Base-by-base conservation (phyloP, 2,113 vertebrate species). In the Phyllostomus hastatus region DNA sequence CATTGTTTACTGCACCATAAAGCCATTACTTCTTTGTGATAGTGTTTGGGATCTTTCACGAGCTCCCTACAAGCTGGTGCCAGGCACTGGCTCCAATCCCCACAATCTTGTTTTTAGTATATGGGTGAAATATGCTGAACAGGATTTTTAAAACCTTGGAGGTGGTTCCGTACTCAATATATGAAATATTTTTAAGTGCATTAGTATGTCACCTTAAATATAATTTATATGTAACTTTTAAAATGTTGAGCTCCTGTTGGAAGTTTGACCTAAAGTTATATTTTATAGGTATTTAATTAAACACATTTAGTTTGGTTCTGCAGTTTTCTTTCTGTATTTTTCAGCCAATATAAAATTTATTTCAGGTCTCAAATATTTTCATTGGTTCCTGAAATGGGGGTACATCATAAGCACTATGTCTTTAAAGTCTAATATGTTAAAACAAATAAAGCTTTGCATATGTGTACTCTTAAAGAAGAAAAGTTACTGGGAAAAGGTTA, bases 201-300 rank as follows among this genome's bases (percentile, higher is more conserved):
- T 28, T 76, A 12, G 48, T 57, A 19, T 57, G 10, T 4, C 24
- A 33, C 33, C 57, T 88, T 94, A 61, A 91, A 88, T 43, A 59
- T 14, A 79, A 84, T 50, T 91, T 35, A 67, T 35, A 72, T 59
- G 9, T 64, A 91, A 88, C 14, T 80, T 94, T 88, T 79, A 38
- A 88, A 84, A 19, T n/a, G 12, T 78, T 61, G 52, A 94, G 20
- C 78, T 83, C 85, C 24, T 73, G 7, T 57, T 80, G 17, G 22
- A 66, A 84, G 24, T 69, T 52, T 88, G 69, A 78, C 50, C 57
- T 73, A 93, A 59, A 66, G 28, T 41, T 72, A 83, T 46, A 61
- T 90, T 93, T 96, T 87, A 50, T 67, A 82, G 52, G 41, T 22
- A 87, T 41, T 92, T 92, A 73, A 89, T 52, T 70, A 94, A 78